Evolutionary conservation across 2,113 vertebrate species (phyloP).

Genomic region (Mormoops blainvillei): DNA sequence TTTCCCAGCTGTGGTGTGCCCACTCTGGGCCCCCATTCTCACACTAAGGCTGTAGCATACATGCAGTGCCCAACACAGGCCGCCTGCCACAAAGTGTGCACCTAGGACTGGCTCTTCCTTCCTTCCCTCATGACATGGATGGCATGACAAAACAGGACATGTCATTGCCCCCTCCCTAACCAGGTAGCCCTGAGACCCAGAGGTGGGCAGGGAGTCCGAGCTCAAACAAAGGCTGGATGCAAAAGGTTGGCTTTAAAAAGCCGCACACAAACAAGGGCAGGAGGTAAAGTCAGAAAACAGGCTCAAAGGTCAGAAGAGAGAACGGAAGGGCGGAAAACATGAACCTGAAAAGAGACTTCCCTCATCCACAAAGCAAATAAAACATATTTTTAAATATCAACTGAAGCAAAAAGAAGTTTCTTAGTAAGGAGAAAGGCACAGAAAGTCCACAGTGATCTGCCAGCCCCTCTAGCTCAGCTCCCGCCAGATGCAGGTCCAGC

Average conservation of each 20-base stretch:
- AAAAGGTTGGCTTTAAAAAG: conserved; percentile 19
- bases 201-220: neutral
- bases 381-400: neutral
- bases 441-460: neutral
- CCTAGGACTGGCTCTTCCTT: too few relatives aligned
- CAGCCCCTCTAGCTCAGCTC: fast-evolving
- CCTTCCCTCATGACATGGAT: neutral
- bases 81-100: fast-evolving
- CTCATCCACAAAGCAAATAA: conserved; percentile 12
- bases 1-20: neutral
- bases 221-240: neutral
- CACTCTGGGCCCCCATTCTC: neutral
- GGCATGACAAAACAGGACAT: fast-evolving
- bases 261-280: neutral
- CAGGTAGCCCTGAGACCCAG: neutral
- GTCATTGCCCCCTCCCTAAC: neutral
- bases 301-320: conserved; percentile 41
- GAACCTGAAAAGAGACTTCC: neutral
- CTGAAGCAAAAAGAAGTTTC: neutral
- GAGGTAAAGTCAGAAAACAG: conserved; percentile 1
- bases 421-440: neutral
- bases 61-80: neutral
- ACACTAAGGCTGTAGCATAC: neutral
- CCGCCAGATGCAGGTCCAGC: neutral
- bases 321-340: neutral